Evolutionary conservation across 2,113 vertebrate species (phyloP), one percentile per base, ranked within the genome.

Genomic region (Patagioenas fasciata): DNA sequence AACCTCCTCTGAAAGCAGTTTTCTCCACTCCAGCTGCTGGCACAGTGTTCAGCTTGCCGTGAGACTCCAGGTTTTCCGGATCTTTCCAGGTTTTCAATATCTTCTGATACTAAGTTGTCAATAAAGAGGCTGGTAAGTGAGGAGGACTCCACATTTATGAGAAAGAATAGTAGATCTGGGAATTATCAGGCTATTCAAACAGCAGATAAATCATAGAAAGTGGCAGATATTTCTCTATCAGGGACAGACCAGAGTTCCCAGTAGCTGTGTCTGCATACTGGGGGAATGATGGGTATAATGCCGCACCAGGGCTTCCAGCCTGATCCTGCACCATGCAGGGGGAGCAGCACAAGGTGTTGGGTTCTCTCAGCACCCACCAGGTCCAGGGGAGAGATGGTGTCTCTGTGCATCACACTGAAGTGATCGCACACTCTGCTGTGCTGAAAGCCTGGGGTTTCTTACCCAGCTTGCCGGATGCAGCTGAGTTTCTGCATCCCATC

Each of bases 31-130:
- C 54, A 60, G 72, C 56, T 92, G 73, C 44, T 60, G 58, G 54
- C 16, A 44, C 23, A 54, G 53, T 4, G 21, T 23, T 31, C 53
- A 61, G 42, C 53, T 64, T 77, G 62, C 38, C 89, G 64, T 1
- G 3, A 61, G 50, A 69, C 51, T 77, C 47, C 79, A 83, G 44
- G 13, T 75, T 95, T 91, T 58, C 71, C 75, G 40, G 38, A 32
- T 28, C 57, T 85, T 89, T 89, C 89, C 73, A 65, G 60, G 50
- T 88, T 95, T 91, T 75, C 81, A 84, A 4, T 73, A 34, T 51
- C 54, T 72, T 72, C 81, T 56, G 51, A 51, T 85, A 95, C 92
- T 87, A 94, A 96, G 71, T 24, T 93, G 82, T 86, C 82, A 90
- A 25, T 29, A 60, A 60, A n/a, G 23, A 89, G 13, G 32, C 51